These are phyloP conservation scores for Trachelus troglodyta DNA, from an alignment of 2,888 invertebrate genomes.

Conservation along the genomic window DNA sequence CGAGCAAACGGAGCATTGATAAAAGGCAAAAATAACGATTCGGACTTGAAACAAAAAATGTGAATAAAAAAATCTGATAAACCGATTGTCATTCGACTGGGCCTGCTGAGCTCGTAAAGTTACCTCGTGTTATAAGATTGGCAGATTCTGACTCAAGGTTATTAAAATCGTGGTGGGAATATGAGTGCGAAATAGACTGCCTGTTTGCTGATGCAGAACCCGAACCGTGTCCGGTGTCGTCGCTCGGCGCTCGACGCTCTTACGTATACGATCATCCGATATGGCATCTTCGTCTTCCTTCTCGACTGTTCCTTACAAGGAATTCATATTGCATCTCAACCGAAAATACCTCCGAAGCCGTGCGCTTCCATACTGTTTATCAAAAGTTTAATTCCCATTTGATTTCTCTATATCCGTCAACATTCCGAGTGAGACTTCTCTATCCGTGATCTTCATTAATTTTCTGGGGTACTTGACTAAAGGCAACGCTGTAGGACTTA, in stretches of 20 bases:
- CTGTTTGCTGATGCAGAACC: conserved; percentile 12
- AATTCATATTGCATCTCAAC: neutral
- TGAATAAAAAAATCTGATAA: neutral
- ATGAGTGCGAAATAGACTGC: neutral
- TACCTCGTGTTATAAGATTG: neutral
- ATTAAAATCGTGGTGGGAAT: conserved; percentile 35
- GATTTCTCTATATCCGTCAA: too few species aligned
- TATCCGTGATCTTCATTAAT: neutral
- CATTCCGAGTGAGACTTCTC: neutral
- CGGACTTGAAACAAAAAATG: neutral
- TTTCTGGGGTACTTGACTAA: neutral
- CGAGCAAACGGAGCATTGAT: neutral
- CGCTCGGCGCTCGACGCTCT: conserved; percentile 9
- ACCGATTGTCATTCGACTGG: neutral
- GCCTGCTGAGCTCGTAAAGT: neutral
- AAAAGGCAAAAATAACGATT: neutral
- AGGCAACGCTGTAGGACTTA: neutral
- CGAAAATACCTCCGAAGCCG: too few species aligned
- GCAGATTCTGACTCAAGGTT: conserved; percentile 14
- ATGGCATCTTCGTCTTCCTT: neutral
- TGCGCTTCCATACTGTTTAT: too few species aligned
- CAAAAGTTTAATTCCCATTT: too few species aligned
- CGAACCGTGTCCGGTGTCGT: conserved; percentile 21
- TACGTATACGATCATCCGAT: conserved; percentile 12
- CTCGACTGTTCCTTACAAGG: neutral